phyloP scores from a whole-genome alignment of 2,888 invertebrate genomes.

The Lepidonotus clava region DNA sequence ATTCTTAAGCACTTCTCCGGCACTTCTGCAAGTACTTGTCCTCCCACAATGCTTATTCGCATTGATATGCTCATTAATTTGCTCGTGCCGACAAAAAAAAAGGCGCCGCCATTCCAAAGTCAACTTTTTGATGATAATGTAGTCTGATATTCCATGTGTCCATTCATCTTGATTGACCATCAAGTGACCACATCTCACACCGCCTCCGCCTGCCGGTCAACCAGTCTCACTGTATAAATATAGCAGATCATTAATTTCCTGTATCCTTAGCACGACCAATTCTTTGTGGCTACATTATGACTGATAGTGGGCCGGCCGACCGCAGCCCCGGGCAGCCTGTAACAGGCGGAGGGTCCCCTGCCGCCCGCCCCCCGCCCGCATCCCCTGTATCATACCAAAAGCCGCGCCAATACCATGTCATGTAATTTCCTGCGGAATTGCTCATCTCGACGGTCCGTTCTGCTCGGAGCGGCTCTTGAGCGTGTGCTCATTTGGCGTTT shows the following conservation, averaged over 20 bases:
- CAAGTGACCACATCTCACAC: no score
- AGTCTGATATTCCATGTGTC: no score
- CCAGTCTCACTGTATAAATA: conserved; percentile 43
- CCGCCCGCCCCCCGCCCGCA: conserved; percentile 1
- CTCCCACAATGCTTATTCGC: no score
- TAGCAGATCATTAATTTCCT: conserved; percentile 49
- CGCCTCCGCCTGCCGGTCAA: no score
- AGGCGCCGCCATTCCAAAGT: no score
- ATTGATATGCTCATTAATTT: no score
- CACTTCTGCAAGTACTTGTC: no score
- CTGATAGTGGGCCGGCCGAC: conserved; percentile 7
- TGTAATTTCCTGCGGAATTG: conserved; percentile 47
- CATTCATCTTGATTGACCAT: no score
- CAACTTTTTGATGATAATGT: no score
- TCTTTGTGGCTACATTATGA: conserved; percentile 25
- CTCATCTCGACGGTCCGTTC: conserved; percentile 30
- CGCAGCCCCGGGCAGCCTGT: neutral
- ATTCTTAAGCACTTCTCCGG: no score
- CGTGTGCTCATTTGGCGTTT: conserved; percentile 25
- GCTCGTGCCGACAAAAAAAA: no score
- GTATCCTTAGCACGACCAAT: neutral
- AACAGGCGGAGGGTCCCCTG: no score
- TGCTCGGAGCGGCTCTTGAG: conserved; percentile 32
- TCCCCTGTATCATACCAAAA: conserved; percentile 32
- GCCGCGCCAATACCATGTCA: conserved; percentile 42